These are phyloP conservation scores for Streptopelia turtur DNA, from an alignment of 2,797 vertebrate species.

Conservation along the genomic window DNA sequence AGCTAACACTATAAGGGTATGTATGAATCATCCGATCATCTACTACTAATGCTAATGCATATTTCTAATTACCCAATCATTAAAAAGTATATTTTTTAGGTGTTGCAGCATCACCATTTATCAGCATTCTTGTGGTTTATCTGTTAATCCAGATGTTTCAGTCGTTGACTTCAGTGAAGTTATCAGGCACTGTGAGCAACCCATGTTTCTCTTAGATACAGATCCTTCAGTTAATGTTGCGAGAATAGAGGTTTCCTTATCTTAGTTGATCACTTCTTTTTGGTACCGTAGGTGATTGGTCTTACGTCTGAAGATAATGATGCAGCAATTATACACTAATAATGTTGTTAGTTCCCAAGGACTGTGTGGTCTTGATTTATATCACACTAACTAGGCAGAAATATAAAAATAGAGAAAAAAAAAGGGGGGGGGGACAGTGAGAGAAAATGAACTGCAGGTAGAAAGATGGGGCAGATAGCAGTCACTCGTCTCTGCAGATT, in stretches of 20 bases:
- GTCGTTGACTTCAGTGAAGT: background rate
- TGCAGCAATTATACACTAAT: fast-evolving
- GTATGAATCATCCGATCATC: background rate
- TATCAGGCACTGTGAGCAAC: background rate
- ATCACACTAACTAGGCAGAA: background rate
- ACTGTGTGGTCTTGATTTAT: background rate
- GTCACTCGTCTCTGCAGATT: background rate
- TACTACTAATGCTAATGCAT: background rate
- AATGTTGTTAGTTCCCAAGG: background rate
- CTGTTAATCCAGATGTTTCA: background rate
- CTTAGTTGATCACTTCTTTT: background rate
- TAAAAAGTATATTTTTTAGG: background rate
- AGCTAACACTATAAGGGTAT: background rate
- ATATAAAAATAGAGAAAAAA: background rate
- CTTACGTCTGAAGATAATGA: background rate
- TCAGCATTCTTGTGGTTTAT: background rate
- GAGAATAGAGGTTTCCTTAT: background rate
- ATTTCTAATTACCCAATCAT: background rate
- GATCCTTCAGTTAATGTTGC: background rate
- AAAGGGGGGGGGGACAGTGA: no score
- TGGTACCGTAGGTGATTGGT: background rate
- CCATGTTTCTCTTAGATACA: background rate
- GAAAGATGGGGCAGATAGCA: background rate
- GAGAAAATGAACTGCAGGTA: background rate
- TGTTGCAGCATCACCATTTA: background rate